A percentile compares a stretch with the other conserved stretches of the same genome.
These are phyloP conservation scores for Zele albiditarsus DNA, from an alignment of 2,888 invertebrate genomes.

Conservation along the genomic window DNA sequence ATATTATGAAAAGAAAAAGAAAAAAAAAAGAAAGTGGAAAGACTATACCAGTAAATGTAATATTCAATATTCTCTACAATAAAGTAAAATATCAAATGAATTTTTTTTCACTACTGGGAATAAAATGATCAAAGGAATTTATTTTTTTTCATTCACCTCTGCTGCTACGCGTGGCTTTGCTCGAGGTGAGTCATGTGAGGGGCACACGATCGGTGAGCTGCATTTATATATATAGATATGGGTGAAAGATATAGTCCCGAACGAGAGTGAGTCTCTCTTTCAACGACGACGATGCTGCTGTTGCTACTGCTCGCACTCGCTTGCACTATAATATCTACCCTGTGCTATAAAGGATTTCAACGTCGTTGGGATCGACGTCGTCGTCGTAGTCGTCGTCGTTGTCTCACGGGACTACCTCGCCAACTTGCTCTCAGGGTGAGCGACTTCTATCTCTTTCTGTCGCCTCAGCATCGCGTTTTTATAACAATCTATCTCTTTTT, in stretches of 20 bases:
- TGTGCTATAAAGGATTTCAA: conserved; percentile 31
- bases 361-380: background rate
- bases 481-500: conserved; percentile 13
- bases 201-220: background rate
- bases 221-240: background rate
- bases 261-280: background rate
- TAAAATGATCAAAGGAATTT: conserved; percentile 1
- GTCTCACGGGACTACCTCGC: conserved; percentile 31
- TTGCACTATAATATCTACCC: conserved; percentile 30
- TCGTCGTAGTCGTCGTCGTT: background rate
- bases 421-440: conserved; percentile 43
- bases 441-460: conserved; percentile 30
- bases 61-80: background rate
- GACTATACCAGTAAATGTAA: too few relatives aligned
- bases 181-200: background rate
- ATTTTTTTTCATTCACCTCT: background rate
- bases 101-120: background rate
- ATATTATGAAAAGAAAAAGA: background rate
- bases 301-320: background rate
- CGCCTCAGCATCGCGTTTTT: background rate
- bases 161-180: background rate
- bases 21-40: background rate
- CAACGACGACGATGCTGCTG: background rate
- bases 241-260: background rate
- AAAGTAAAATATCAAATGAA: background rate